phyloP scores from a whole-genome alignment of 1,140 invertebrate species.

The Orchestia grillus region DNA sequence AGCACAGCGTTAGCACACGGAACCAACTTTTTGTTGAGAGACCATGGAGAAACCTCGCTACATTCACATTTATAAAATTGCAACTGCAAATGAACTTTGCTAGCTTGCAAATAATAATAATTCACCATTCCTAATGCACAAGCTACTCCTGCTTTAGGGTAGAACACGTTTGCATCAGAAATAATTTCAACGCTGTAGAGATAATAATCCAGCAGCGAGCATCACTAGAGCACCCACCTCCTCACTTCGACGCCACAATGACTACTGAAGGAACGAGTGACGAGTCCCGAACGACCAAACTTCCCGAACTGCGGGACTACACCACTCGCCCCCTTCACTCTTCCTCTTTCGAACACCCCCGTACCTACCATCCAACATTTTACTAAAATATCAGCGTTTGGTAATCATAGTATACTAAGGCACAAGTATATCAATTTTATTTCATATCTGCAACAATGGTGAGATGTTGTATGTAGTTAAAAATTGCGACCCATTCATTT shows the following conservation, averaged over 20 bases:
- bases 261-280: conserved; percentile 18
- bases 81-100: background rate
- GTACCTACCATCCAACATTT: background rate
- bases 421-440: background rate
- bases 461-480: background rate
- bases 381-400: background rate
- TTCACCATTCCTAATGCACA: conserved; percentile 12
- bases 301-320: background rate
- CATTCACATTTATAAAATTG: conserved; percentile 17
- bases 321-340: background rate
- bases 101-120: background rate
- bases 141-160: background rate
- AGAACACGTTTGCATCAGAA: conserved; percentile 43
- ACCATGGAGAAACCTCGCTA: background rate
- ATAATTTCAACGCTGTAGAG: conserved; percentile 46
- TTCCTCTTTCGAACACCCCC: background rate
- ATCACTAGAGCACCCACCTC: background rate
- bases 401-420: background rate
- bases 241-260: conserved; percentile 18
- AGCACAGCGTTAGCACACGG: conserved; percentile 10
- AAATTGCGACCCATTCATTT: background rate
- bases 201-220: conserved; percentile 24
- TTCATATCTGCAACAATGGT: background rate
- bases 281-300: background rate
- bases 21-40: conserved; percentile 15